These are phyloP conservation scores for Anolis apletophallus DNA, from an alignment of 2,797 vertebrate genomes.

Conservation along the genomic window DNA sequence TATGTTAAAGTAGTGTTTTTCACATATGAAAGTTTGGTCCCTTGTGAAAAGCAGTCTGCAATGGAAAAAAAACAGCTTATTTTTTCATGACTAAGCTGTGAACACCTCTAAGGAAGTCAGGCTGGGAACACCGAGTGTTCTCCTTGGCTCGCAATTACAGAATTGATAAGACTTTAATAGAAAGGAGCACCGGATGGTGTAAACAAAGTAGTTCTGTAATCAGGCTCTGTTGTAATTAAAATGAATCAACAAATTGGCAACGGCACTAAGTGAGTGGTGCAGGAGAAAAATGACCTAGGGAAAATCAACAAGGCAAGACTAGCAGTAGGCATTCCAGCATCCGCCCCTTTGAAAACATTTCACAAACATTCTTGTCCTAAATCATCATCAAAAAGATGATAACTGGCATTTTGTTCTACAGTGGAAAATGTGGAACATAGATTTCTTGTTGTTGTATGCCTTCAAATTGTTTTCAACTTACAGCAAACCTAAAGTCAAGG, in stretches of 20 bases:
- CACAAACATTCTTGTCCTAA: neutral
- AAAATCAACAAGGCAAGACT: neutral
- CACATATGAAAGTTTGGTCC: neutral
- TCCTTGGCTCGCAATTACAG: constrained; percentile 46
- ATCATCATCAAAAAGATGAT: too few relatives aligned
- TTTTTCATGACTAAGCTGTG: neutral
- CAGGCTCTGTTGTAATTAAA: constrained; percentile 66
- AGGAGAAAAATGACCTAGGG: constrained; percentile 7
- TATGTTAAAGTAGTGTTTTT: neutral
- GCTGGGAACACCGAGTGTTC: constrained; percentile 28
- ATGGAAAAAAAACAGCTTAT: neutral
- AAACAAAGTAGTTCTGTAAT: constrained; percentile 57
- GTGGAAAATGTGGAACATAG: too few relatives aligned
- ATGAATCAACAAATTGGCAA: constrained; percentile 66
- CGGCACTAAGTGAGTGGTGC: constrained; percentile 8
- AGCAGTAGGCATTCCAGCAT: neutral
- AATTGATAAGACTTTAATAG: constrained; percentile 70
- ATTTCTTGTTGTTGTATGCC: too few relatives aligned
- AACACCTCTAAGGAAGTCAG: constrained; percentile 20
- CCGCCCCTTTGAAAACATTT: neutral
- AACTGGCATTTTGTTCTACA: too few relatives aligned
- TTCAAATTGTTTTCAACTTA: too few relatives aligned
- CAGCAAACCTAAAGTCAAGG: too few relatives aligned
- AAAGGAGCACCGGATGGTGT: constrained; percentile 22
- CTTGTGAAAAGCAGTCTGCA: neutral